Percentiles rank a stretch among this genome's conserved stretches.
These are phyloP conservation scores for Synergus laeviventris DNA, from an alignment of 2,888 invertebrate species.

Conservation along the genomic window DNA sequence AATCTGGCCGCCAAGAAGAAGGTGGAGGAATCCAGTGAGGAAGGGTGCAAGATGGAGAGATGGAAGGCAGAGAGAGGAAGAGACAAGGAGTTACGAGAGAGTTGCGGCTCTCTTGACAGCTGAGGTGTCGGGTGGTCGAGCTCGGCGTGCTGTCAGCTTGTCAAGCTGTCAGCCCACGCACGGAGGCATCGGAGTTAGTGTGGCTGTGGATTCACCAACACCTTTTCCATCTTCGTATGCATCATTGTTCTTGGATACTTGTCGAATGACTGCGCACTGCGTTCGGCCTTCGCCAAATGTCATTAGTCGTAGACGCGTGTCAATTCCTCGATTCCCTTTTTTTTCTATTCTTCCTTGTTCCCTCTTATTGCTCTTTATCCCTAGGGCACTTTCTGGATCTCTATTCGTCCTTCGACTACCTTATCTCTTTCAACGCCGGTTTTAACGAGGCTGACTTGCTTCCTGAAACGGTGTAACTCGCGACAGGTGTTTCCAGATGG, in stretches of 20 bases:
- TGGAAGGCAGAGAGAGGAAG: conserved; percentile 46
- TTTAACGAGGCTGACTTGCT: conserved; percentile 27
- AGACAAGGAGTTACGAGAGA: conserved; percentile 67
- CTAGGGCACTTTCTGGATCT: neutral
- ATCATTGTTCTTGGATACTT: conserved; percentile 8
- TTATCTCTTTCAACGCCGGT: conserved; percentile 12
- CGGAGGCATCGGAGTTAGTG: conserved; percentile 65
- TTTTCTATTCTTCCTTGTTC: neutral
- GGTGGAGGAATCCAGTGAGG: conserved; percentile 2
- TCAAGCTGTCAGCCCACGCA: conserved; percentile 75
- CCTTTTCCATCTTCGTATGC: conserved; percentile 43
- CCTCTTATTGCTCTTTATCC: neutral
- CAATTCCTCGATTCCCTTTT: conserved; percentile 28
- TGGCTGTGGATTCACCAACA: conserved; percentile 43
- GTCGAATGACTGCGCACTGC: neutral
- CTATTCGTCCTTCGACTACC: neutral
- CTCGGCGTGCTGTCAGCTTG: conserved; percentile 71
- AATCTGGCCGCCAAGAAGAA: neutral
- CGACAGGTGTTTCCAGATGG: conserved; percentile 7
- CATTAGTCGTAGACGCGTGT: conserved; percentile 33
- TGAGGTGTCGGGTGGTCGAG: conserved; percentile 74
- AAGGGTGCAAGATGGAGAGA: conserved; percentile 50
- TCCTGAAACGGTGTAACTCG: neutral
- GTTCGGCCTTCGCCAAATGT: conserved; percentile 13
- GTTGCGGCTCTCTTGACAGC: conserved; percentile 69